These are phyloP conservation scores for Aphidius ervi DNA, from an alignment of 1,140 invertebrate species.

Conservation along the genomic window DNA sequence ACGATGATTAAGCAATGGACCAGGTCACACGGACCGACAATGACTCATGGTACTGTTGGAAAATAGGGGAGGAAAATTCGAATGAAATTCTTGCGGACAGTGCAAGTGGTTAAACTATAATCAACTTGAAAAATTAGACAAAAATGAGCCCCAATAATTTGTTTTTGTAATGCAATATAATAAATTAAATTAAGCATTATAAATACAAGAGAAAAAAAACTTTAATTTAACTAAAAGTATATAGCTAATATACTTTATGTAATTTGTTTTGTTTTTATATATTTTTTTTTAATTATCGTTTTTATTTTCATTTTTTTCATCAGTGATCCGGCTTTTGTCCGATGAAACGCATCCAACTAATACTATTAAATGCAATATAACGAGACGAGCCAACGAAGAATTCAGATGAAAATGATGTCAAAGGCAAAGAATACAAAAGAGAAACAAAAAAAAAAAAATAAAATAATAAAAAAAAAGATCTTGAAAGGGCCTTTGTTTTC, in stretches of 20 bases:
- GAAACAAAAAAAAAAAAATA: no score
- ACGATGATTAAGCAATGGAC: conserved; percentile 26
- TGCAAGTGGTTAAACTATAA: no score
- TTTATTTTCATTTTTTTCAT: conserved; percentile 21
- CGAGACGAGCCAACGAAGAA: conserved; percentile 6
- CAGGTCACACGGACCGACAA: conserved; percentile 4
- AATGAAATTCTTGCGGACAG: neutral
- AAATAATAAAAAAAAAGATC: no score
- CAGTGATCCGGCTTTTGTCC: conserved; percentile 23
- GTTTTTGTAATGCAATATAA: no score
- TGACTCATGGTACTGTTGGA: conserved; percentile 8
- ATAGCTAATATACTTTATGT: no score
- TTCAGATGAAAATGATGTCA: no score
- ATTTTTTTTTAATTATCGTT: conserved; percentile 3
- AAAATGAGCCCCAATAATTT: neutral
- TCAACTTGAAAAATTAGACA: no score
- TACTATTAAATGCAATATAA: conserved; percentile 20
- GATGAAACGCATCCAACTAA: conserved; percentile 24
- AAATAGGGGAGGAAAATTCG: neutral
- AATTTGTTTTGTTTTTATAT: neutral
- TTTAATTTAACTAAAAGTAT: no score
- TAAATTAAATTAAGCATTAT: no score
- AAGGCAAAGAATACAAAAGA: no score
- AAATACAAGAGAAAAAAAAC: no score
- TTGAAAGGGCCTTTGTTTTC: no score